phyloP scores from a whole-genome alignment of 2,888 invertebrate genomes.

The Epinotia nisella region DNA sequence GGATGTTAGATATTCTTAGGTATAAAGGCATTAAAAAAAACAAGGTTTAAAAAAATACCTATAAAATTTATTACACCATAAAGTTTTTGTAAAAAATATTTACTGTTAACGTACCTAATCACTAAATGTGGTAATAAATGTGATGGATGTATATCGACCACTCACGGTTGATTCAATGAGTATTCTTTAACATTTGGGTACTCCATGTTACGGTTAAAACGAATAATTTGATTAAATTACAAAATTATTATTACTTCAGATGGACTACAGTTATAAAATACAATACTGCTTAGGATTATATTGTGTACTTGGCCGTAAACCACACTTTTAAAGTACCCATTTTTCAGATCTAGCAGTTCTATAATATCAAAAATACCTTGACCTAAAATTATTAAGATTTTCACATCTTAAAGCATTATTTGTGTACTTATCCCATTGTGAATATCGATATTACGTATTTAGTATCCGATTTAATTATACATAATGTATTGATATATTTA shows the following conservation, averaged over 20 bases:
- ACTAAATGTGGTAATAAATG: conserved; percentile 79
- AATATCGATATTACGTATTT: conserved; percentile 42
- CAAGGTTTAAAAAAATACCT: conserved; percentile 46
- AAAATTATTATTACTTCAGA: conserved; percentile 8
- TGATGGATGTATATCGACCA: conserved; percentile 73
- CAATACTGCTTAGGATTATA: conserved; percentile 21
- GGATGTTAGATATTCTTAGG: too few relatives aligned
- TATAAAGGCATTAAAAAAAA: conserved; percentile 19
- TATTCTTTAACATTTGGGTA: conserved; percentile 56
- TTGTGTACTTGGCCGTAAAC: conserved; percentile 21
- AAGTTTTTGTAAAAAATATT: conserved; percentile 74
- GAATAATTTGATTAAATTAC: conserved; percentile 24
- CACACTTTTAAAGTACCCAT: conserved; percentile 12
- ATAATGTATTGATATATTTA: conserved; percentile 39
- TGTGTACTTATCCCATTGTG: conserved; percentile 31
- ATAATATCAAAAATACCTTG: conserved; percentile 33
- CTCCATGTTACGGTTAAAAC: conserved; percentile 29
- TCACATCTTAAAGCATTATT: conserved; percentile 39
- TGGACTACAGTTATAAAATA: conserved; percentile 12
- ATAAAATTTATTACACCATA: conserved; percentile 66
- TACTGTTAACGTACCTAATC: conserved; percentile 69
- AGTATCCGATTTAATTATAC: conserved; percentile 41
- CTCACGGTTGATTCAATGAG: conserved; percentile 66
- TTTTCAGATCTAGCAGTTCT: conserved; percentile 33
- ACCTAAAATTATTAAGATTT: conserved; percentile 31